A percentile compares a stretch with the other conserved stretches of the same genome.
Evolutionary conservation across 2,888 invertebrate species (phyloP).

Genomic region (Acanthosoma haemorrhoidale): DNA sequence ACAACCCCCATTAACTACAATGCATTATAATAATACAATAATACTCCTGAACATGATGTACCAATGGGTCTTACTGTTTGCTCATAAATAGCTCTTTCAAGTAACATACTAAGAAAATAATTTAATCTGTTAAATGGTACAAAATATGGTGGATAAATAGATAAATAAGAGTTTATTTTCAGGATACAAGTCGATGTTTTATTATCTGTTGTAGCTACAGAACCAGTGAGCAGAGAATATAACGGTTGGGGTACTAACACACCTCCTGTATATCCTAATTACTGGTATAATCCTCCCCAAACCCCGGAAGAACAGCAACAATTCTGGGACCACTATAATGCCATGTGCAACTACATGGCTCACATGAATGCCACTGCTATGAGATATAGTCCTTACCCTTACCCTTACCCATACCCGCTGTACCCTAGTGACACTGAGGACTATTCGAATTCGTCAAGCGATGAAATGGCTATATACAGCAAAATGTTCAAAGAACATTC

Average conservation of each 20-base stretch:
- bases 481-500: conserved; percentile 36
- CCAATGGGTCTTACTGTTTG: conserved; percentile 2
- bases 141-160: conserved; percentile 10
- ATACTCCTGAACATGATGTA: conserved; percentile 3
- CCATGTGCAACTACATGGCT: conserved; percentile 43
- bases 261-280: conserved; percentile 43
- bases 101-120: not conserved
- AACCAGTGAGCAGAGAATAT: conserved; percentile 33
- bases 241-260: conserved; percentile 37
- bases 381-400: conserved; percentile 42
- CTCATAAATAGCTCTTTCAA: too few relatives aligned
- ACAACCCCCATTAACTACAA: conserved; percentile 19
- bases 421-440: conserved; percentile 44
- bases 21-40: conserved; percentile 17
- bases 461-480: conserved; percentile 47
- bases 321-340: conserved; percentile 43
- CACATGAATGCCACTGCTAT: conserved; percentile 43
- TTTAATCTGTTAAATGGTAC: not conserved
- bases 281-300: conserved; percentile 42
- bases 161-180: conserved; percentile 20
- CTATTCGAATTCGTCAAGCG: conserved; percentile 47
- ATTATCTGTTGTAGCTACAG: conserved; percentile 22
- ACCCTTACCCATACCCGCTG: conserved; percentile 43
- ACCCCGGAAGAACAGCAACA: conserved; percentile 41
- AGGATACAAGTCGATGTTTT: conserved; percentile 26